Evolutionary conservation across 2,797 vertebrate genomes (phyloP).

Genomic region (Hippocampus kuda): DNA sequence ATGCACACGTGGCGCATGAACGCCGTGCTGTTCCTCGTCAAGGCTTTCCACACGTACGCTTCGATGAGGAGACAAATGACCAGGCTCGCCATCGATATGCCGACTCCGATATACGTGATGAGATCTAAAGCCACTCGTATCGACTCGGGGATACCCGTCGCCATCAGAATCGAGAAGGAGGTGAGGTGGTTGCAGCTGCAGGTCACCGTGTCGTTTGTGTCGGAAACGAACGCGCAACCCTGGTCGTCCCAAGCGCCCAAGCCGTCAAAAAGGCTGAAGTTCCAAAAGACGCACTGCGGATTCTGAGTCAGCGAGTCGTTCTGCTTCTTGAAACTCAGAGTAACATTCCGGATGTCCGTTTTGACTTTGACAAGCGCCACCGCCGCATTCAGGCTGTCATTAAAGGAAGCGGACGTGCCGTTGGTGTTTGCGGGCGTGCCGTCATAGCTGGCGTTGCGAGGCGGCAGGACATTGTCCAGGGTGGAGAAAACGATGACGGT

Average conservation of each 20-base stretch:
- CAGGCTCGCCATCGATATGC: conserved; percentile 77
- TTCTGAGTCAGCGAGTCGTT: conserved; percentile 27
- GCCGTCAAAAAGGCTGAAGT: conserved; percentile 54
- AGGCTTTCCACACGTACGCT: conserved; percentile 73
- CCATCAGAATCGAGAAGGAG: conserved; percentile 89
- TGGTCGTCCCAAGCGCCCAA: conserved; percentile 66
- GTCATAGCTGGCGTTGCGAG: conserved; percentile 4
- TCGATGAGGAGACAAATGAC: conserved; percentile 78
- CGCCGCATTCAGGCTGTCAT: conserved; percentile 56
- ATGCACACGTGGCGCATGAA: conserved; percentile 83
- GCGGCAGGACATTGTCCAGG: conserved; percentile 62
- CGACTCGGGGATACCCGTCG: conserved; percentile 37
- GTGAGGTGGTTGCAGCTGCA: conserved; percentile 71
- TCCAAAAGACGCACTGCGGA: conserved; percentile 82
- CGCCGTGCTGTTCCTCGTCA: conserved; percentile 80
- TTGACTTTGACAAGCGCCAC: conserved; percentile 68
- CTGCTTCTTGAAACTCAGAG: conserved; percentile 64
- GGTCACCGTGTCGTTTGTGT: conserved; percentile 25
- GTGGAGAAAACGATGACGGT: conserved; percentile 71
- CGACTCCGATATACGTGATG: conserved; percentile 78
- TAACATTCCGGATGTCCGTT: conserved; percentile 47
- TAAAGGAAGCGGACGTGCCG: conserved; percentile 13
- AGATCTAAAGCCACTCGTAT: conserved; percentile 35
- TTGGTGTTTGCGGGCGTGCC: fast-evolving
- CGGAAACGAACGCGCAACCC: conserved; percentile 58